Evolutionary conservation across 2,113 vertebrate species (phyloP), one percentile per base, ranked within the genome.

Genomic region (Oxyruncus cristatus): DNA sequence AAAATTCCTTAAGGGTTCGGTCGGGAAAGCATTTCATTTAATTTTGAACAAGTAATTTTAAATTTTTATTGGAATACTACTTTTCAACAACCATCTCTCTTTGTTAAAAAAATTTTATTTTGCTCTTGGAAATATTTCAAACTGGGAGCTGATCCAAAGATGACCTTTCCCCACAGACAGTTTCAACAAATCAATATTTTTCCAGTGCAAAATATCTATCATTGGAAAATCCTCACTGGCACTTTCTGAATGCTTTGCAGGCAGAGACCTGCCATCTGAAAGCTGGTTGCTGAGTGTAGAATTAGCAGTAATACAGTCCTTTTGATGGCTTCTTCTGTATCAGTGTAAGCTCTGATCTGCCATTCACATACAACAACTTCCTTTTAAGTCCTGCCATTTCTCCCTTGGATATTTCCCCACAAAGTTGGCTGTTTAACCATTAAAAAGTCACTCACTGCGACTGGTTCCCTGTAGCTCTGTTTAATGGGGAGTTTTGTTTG

Each of bases 141-240:
- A 44, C 85, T 63, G 63, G 92, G 93, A 94, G 75, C 68, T 83
- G 78, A 73, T 94, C 88, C 93, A 88, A 93, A 88, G 79, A 88
- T 73, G 94, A 93, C 90, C 90, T 93, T 90, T 94, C 79, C 79
- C 65, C 23, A 77, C 58, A 93, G 82, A 80, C 78, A 84, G 72
- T 81, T 94, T 94, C 88, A 93, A 94, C 77, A 88, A 95, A 95
- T 96, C 82, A 80, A n/a, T 95, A 92, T 90, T 95, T 96, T 95
- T 90, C 85, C 75, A 75, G 55, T 68, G 65, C 13, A 22, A 89
- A 88, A 52, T 83, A 71, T 27, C 68, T 89, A 11, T 82, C 67
- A 44, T 17, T 88, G 90, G 76, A 93, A 92, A 91, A 93, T 86
- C 68, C 56, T 74, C 46, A 50, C 83, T 71, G 83, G 28, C 63